These are phyloP conservation scores for Odontocolon sp. DNA, from an alignment of 2,888 invertebrate genomes.

Conservation along the genomic window DNA sequence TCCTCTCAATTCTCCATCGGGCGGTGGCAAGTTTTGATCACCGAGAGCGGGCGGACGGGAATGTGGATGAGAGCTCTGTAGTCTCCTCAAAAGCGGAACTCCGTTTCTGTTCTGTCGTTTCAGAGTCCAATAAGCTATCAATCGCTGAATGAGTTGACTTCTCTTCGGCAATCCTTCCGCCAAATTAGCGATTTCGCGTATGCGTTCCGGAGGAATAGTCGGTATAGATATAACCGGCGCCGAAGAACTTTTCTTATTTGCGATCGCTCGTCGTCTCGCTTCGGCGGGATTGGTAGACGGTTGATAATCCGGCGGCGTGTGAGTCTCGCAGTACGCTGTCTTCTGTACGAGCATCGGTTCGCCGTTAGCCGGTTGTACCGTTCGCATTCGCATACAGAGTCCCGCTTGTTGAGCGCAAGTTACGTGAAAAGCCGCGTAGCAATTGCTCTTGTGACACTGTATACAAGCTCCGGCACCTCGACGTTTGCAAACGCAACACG, in stretches of 20 bases:
- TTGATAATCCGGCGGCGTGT: constrained; percentile 87
- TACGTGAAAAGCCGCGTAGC: constrained; percentile 99
- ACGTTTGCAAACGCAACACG: constrained; percentile 98
- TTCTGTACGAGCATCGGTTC: constrained; percentile 94
- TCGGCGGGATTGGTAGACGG: constrained; percentile 79
- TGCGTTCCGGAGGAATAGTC: constrained; percentile 93
- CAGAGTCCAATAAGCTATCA: constrained; percentile 98
- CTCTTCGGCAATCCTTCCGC: constrained; percentile 85
- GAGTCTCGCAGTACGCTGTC: constrained; percentile 97
- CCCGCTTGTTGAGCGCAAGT: constrained; percentile 99
- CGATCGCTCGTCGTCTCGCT: constrained; percentile 81
- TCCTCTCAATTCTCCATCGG: constrained; percentile 80
- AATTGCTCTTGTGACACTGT: constrained; percentile 97
- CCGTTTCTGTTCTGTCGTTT: constrained; percentile 97
- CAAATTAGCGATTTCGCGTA: constrained; percentile 91
- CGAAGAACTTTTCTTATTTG: constrained; percentile 90
- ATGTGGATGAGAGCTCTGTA: constrained; percentile 85
- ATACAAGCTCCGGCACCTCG: constrained; percentile 97
- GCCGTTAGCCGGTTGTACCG: constrained; percentile 87
- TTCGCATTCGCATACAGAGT: constrained; percentile 98
- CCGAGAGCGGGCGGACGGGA: constrained; percentile 75
- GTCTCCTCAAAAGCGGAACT: constrained; percentile 93
- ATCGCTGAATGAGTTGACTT: constrained; percentile 92
- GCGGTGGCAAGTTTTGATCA: constrained; percentile 73
- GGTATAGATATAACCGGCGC: constrained; percentile 96